Conservation (phyloP, 2,888 invertebrate species). For the Nymphalis c-album region DNA sequence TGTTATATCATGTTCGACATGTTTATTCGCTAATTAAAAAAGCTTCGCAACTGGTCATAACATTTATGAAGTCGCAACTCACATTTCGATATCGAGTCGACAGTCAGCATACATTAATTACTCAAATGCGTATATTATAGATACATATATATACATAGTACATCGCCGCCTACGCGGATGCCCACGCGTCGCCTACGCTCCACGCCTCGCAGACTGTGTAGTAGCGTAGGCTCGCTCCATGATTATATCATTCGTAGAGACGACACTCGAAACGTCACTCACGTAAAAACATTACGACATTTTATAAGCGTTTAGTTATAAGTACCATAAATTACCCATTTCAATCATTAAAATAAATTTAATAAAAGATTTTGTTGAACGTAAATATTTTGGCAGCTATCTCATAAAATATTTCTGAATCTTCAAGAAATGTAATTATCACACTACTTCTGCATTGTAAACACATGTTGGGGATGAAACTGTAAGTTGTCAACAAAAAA, state of each 20-base stretch:
- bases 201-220: slow-evolving; percentile 45
- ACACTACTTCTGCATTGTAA: no score
- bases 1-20: not conserved
- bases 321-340: slow-evolving; percentile 1
- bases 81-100: not conserved
- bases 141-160: slow-evolving; percentile 44
- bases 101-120: not conserved
- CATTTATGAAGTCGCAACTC: not conserved
- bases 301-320: not conserved
- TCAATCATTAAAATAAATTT: not conserved
- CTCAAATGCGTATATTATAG: slow-evolving; percentile 52
- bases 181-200: slow-evolving; percentile 51
- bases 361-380: not conserved
- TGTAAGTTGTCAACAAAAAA: no score
- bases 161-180: slow-evolving; percentile 58
- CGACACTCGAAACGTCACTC: slow-evolving; percentile 14
- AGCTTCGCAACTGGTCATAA: not conserved
- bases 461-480: no score
- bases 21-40: not conserved
- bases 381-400: not conserved
- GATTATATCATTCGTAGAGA: slow-evolving; percentile 18
- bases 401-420: no score
- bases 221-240: slow-evolving; percentile 54
- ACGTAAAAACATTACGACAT: slow-evolving; percentile 8
- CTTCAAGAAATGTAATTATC: no score